A percentile compares a stretch with the other conserved stretches of the same genome.
Conservation (phyloP, 1,140 invertebrate species). For the Globodera rostochiensis region DNA sequence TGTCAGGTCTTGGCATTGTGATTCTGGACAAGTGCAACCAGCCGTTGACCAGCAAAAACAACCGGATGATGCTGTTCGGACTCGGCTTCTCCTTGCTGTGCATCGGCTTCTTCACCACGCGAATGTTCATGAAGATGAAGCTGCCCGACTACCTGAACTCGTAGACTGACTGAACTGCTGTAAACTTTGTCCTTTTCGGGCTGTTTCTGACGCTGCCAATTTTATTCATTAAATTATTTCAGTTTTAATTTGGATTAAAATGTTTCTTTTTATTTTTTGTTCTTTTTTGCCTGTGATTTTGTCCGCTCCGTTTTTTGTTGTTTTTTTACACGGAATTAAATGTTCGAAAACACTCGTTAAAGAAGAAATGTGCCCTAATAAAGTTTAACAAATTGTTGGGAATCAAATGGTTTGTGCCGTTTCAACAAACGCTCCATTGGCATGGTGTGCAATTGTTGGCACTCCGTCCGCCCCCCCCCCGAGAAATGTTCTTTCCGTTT, state of each 20-base stretch:
- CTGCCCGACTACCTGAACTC: conserved; percentile 72
- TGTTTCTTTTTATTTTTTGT: background rate
- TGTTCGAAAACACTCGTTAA: too few relatives aligned
- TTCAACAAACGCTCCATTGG: too few relatives aligned
- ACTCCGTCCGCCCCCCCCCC: too few relatives aligned
- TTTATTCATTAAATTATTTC: background rate
- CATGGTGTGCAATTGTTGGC: too few relatives aligned
- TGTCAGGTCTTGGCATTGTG: conserved; percentile 84
- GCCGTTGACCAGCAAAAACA: conserved; percentile 85
- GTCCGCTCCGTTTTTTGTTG: too few relatives aligned
- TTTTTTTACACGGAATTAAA: too few relatives aligned
- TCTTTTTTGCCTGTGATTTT: background rate
- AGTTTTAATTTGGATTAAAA: background rate
- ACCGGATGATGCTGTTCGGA: conserved; percentile 78
- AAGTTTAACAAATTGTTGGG: too few relatives aligned
- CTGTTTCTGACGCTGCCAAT: background rate
- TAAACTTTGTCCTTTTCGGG: background rate
- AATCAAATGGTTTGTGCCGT: too few relatives aligned
- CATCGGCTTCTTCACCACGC: conserved; percentile 91
- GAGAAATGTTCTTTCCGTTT: too few relatives aligned
- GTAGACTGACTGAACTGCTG: background rate
- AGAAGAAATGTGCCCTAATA: too few relatives aligned
- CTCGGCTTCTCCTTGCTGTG: conserved; percentile 85
- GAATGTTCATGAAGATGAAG: conserved; percentile 99
- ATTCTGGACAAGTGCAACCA: conserved; percentile 91